Evolutionary conservation across 2,797 vertebrate species (phyloP), one percentile per base, ranked within the genome.

Genomic region (Pelochelys cantorii): DNA sequence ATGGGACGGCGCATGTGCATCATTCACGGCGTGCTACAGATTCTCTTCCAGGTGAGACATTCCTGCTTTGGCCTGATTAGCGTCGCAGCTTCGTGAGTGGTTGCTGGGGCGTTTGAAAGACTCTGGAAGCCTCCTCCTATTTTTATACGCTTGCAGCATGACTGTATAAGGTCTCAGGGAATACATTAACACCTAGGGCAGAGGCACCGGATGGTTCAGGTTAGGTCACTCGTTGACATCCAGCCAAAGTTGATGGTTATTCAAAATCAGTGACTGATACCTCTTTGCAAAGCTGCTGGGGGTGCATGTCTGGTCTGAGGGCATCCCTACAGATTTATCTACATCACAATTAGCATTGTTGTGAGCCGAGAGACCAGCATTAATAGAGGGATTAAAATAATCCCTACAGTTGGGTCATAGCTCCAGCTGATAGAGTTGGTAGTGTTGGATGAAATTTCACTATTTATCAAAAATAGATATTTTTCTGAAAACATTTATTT

Each of bases 31-130:
- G 57, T 93, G 0, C 79, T 99, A 84, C 99, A 99, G 98, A 98
- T 99, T 90, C 96, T 99, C 6, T 99, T 99, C 97, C 99, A 99
- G 99, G 99, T 99, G 86, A 97, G 98, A 3, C 2, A 29, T 53
- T 65, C 5, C 53, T 2, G 3, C 1, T 2, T 17, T 23, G 7
- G 27, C 12, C 18, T 14, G 31, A 12, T 0, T 1, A 10, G 17
- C 17, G 3, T 55, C 11, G 2, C 1, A 0, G 27, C 25, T 52
- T 82, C 3, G 0, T 54, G 2, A 0, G 11, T 52, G 14, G 54
- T 34, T 23, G 20, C 25, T 22, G 15, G 15, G 22, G 4, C 37
- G 18, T 37, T 29, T 3, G 2, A 13, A 85, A 62, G 22, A 3
- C 18, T 7, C 14, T n/a, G 54, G 31, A 12, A 75, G 23, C 23